Percentiles rank a stretch among this genome's conserved stretches.
Conservation (phyloP, 1,140 invertebrate species). For the Callitettix versicolor region DNA sequence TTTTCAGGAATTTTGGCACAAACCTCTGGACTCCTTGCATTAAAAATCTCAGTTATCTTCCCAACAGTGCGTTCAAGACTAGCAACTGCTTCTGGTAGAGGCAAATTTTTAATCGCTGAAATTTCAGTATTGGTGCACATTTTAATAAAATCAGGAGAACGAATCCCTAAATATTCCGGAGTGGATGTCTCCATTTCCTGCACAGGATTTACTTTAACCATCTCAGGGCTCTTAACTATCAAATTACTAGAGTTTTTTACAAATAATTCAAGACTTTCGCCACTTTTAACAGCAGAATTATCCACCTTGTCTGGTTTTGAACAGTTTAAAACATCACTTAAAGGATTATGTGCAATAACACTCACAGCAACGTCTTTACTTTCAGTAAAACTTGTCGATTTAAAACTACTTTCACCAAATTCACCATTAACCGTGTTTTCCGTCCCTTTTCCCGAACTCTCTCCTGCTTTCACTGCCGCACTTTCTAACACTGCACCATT, state of each 20-base stretch:
- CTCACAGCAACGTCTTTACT: conserved; percentile 1
- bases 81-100: no score
- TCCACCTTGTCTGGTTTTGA: background rate
- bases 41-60: no score
- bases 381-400: background rate
- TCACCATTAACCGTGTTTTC: background rate
- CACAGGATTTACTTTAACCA: no score
- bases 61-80: no score
- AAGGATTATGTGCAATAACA: conserved; percentile 12
- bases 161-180: background rate
- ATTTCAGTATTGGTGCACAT: background rate
- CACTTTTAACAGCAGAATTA: background rate
- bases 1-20: no score
- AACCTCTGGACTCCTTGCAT: no score
- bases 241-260: background rate
- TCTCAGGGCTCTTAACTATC: no score
- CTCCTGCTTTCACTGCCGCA: no score
- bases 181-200: background rate
- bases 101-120: no score
- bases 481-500: background rate
- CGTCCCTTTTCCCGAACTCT: no score
- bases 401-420: background rate
- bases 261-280: background rate
- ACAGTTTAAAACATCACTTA: conserved; percentile 3
- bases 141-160: background rate